Base-by-base conservation (phyloP, 2,797 vertebrate genomes). In the Aselliscus stoliczkanus region DNA sequence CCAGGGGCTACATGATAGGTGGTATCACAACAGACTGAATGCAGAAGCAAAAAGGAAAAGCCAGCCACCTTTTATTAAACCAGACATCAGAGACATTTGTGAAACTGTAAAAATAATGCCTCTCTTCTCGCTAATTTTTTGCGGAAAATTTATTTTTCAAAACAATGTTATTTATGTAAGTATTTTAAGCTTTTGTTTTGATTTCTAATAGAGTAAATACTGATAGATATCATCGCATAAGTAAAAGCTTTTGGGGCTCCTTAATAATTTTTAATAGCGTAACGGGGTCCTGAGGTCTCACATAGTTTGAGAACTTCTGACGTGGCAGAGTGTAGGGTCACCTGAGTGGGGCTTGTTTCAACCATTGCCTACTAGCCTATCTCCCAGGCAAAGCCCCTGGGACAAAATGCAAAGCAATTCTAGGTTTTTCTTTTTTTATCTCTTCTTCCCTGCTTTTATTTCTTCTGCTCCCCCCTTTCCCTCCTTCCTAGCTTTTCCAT, bases 121-220 rank as follows among this genome's bases (percentile, higher is more conserved):
- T 93, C 64, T 82, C 65, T 50, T 56, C 20, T 56, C 39, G 37
- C 81, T 88, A 14, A 37, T 60, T 70, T 31, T 5, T 58, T 37
- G 39, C 62, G 34, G 37, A 64, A 95, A 79, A 83, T 44, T 23
- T 13, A 10, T 39, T 69, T 73, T 73, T 54, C 37, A 52, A 23
- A 31, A 92, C 93, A 65, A 39, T 75, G 47, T 27, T 75, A 85
- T 50, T 67, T 83, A 37, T 50, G 2, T 44, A 86, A 56, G 25
- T 62, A 88, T 60, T 69, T 54, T 52, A n/a, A 81, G 29, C 20
- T 29, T 56, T 70, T 77, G 20, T 52, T 81, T 93, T 42, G 62
- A 72, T 47, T 96, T 91, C 77, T 60, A 70, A 84, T 20, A 75
- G 1, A 72, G 31, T 52, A 58, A 72, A 77, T 54, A n/a, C 21